phyloP scores from a whole-genome alignment of 2,888 invertebrate species.

The Drosophila testacea region DNA sequence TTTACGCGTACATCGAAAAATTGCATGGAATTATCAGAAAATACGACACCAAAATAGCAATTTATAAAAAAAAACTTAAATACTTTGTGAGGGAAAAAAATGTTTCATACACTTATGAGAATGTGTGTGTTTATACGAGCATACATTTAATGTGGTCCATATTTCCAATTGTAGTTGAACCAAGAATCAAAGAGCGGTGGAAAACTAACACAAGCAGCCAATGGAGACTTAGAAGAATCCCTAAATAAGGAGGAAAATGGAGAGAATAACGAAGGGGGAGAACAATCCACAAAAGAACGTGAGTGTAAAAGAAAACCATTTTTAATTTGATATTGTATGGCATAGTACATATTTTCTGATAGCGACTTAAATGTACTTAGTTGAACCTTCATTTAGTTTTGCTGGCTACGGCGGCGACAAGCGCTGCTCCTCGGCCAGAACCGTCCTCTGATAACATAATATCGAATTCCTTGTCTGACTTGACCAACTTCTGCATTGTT shows the following conservation, averaged over 20 bases:
- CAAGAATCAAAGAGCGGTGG: slow-evolving; percentile 29
- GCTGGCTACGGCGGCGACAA: slow-evolving; percentile 95
- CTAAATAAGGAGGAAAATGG: neutral
- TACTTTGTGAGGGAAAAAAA: slow-evolving; percentile 85
- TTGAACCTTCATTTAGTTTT: slow-evolving; percentile 46
- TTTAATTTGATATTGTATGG: slow-evolving; percentile 34
- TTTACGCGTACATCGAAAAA: slow-evolving; percentile 79
- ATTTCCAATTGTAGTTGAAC: slow-evolving; percentile 38
- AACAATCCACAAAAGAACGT: slow-evolving; percentile 45
- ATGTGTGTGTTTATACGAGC: neutral
- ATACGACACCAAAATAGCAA: slow-evolving; percentile 87
- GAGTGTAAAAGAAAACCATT: slow-evolving; percentile 45
- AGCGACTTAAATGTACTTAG: neutral
- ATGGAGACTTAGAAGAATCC: slow-evolving; percentile 16
- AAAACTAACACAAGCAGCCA: slow-evolving; percentile 29
- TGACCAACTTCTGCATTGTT: slow-evolving; percentile 91
- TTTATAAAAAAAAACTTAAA: slow-evolving; percentile 87
- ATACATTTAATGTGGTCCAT: neutral
- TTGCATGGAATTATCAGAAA: slow-evolving; percentile 78
- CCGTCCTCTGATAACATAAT: slow-evolving; percentile 98
- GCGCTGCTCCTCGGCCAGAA: slow-evolving; percentile 96
- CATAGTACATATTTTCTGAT: slow-evolving; percentile 19
- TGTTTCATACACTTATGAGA: neutral
- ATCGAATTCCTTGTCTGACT: slow-evolving; percentile 92
- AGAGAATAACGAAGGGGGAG: neutral